Evolutionary conservation across 2,113 vertebrate species (phyloP).

Genomic region (Apistogramma diplotaenia): DNA sequence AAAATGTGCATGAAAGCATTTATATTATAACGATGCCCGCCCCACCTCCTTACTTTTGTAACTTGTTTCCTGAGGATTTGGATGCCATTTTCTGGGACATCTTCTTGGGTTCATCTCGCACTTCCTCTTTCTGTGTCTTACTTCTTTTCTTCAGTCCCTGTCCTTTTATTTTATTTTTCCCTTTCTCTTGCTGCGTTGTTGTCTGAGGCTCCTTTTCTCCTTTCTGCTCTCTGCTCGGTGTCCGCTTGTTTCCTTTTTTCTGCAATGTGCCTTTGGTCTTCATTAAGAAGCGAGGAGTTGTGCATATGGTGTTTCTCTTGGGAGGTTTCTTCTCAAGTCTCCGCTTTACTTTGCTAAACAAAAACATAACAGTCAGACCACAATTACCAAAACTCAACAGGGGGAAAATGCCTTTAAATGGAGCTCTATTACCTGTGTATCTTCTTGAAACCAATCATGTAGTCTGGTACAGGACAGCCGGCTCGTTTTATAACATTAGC

Average conservation of each 20-base stretch:
- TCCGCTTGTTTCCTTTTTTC: not conserved
- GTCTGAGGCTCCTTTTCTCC: not conserved
- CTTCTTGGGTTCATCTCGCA: constrained; percentile 1
- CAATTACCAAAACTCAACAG: not conserved
- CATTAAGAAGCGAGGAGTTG: constrained; percentile 85
- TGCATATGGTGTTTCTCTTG: constrained; percentile 86
- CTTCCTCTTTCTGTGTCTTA: not conserved
- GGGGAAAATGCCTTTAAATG: not conserved
- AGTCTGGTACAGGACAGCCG: constrained; percentile 94
- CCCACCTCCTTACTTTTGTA: constrained; percentile 38
- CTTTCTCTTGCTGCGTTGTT: constrained; percentile 53
- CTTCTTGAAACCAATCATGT: constrained; percentile 90
- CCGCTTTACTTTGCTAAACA: constrained; percentile 87
- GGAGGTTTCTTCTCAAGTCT: constrained; percentile 88
- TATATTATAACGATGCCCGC: no score
- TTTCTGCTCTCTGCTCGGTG: not conserved
- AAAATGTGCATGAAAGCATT: not conserved
- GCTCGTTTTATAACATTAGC: constrained; percentile 92
- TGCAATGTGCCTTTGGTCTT: constrained; percentile 61
- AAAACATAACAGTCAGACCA: not conserved
- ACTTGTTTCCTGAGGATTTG: constrained; percentile 22
- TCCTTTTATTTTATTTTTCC: constrained; percentile 63
- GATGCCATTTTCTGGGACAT: not conserved
- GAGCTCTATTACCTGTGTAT: constrained; percentile 81
- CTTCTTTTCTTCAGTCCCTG: constrained; percentile 8